Evolutionary conservation across 2,113 vertebrate species (phyloP), one percentile per base, ranked within the genome.

Genomic region (Prochilodus magdalenae): DNA sequence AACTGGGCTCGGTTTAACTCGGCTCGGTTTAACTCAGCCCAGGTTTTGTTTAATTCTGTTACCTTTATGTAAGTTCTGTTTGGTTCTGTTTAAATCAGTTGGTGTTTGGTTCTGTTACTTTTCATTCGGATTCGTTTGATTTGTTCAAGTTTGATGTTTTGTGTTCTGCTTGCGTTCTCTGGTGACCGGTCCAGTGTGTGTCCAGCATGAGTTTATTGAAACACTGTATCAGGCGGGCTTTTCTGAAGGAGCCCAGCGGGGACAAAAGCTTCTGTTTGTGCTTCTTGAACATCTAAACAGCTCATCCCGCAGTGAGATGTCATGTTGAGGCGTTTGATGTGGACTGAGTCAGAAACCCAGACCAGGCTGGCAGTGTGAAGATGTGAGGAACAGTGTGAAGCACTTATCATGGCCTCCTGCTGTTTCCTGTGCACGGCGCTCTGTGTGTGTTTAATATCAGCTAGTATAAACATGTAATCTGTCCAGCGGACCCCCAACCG

Each of bases 381-480:
- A 67, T 44, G 66, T 70, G 66, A 36, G 33, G 30, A 12, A 16
- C 8, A 22, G 65, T 36, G 65, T 36, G 63, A 33, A 27, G 60
- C 60, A 29, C 60, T 63, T 29, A 62, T n/a, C 59, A 16, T 65
- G 0, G 18, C 3, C 33, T 69, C 30, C 20, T 40, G 60, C 16
- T 47, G 12, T 80, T 80, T 73, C 75, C 29, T 74, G 76, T 33
- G n/a, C n/a, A n/a, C n/a, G n/a, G n/a, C n/a, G 29, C 40, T 80
- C n/a, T 51, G 29, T 63, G 67, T 71, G 53, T 70, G 66, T 70
- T 70, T 44, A 24, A n/a, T 81, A 55, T 81, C 73, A 75, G 80
- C 80, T 59, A 75, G 80, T 82, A 62, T 59, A 82, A 82, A 82
- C 80, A 75, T 81, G 73, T 67, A 69, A 69, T 81, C 73, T 67